phyloP scores from a whole-genome alignment of 2,113 vertebrate genomes.

The Peucedramus taeniatus region DNA sequence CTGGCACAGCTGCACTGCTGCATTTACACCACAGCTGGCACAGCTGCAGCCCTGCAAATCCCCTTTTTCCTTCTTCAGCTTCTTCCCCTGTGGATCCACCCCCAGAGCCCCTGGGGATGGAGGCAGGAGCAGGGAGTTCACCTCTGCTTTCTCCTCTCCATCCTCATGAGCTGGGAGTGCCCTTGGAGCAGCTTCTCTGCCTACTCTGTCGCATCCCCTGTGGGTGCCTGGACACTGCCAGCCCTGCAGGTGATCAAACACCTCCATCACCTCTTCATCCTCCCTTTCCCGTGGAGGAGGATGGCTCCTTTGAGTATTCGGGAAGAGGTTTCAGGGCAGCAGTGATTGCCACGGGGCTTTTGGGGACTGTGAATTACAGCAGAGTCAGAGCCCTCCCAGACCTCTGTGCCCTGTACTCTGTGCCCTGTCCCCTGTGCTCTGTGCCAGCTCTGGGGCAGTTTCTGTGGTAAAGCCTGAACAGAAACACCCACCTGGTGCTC shows the following conservation, averaged over 20 bases:
- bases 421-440: neutral
- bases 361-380: neutral
- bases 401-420: neutral
- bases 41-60: neutral
- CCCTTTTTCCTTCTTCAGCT: neutral
- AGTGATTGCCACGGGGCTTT: rapidly evolving
- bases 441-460: neutral
- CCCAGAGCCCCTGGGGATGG: neutral
- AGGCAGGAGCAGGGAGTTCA: neutral
- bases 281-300: neutral
- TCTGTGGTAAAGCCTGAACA: rapidly evolving
- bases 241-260: neutral
- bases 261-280: neutral
- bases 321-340: rapidly evolving
- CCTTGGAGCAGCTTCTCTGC: neutral
- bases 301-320: rapidly evolving
- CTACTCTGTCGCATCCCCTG: rapidly evolving
- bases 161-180: neutral
- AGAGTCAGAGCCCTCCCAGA: neutral
- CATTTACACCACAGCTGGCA: neutral
- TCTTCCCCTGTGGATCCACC: neutral
- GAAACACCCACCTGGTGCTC: neutral
- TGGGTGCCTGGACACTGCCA: neutral
- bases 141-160: neutral
- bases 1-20: neutral